Evolutionary conservation across 2,113 vertebrate genomes (phyloP).

Genomic region (Suricata suricatta): DNA sequence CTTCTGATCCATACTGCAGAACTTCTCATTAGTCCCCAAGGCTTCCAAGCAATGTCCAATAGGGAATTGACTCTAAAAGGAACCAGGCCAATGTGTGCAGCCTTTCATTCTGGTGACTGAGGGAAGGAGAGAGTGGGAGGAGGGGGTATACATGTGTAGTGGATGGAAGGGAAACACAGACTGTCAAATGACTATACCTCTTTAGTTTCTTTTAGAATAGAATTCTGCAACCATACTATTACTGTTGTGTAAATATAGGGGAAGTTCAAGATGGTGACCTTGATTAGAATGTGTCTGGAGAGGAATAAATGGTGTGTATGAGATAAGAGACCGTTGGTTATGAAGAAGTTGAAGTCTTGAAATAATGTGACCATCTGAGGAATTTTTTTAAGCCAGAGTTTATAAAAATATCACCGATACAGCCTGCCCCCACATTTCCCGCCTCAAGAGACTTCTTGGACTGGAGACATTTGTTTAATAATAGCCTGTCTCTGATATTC

Average conservation of each 20-base stretch:
- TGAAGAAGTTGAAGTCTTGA: conserved; percentile 56
- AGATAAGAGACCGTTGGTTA: conserved; percentile 31
- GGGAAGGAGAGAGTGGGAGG: conserved; percentile 36
- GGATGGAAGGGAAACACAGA: conserved; percentile 43
- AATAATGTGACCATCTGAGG: conserved; percentile 51
- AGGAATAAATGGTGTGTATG: not conserved
- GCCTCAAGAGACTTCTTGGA: conserved; percentile 43
- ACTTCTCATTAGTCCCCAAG: conserved; percentile 55
- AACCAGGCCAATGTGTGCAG: conserved; percentile 45
- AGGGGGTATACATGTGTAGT: not conserved
- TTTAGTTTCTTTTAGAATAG: not conserved
- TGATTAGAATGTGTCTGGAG: conserved; percentile 48
- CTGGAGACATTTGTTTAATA: conserved; percentile 65
- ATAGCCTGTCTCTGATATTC: conserved; percentile 65
- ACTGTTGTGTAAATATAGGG: not conserved
- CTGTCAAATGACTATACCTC: not conserved
- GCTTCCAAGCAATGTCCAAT: conserved; percentile 51
- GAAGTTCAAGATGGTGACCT: conserved; percentile 43
- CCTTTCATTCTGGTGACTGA: conserved; percentile 60
- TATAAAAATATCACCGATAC: conserved; percentile 59
- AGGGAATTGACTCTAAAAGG: conserved; percentile 59
- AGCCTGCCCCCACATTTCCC: conserved; percentile 39
- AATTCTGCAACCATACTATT: conserved; percentile 14
- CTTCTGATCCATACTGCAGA: conserved; percentile 57
- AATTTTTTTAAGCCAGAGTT: not conserved